Evolutionary conservation across 30 jellyfish, hydroid and myxozoan genomes (phyloP).

Genomic region (Hydractinia echinata): DNA sequence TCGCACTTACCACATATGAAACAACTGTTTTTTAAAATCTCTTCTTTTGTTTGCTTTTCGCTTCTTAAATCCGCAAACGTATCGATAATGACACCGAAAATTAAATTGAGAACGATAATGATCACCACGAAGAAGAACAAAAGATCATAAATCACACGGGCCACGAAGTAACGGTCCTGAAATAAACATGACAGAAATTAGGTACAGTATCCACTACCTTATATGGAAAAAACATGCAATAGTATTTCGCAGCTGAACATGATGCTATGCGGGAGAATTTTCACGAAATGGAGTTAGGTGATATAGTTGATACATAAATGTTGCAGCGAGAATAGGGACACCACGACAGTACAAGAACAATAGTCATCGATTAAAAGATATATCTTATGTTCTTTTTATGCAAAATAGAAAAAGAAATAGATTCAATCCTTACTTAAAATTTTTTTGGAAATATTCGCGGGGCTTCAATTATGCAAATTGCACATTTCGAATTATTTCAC

Average conservation of each 20-base stretch:
- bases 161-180: slow-evolving; percentile 73
- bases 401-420: too few species aligned
- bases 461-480: too few species aligned
- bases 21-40: slow-evolving; percentile 80
- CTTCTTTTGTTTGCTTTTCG: slow-evolving; percentile 92
- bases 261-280: too few species aligned
- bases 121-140: slow-evolving; percentile 89
- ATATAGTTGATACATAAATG: not conserved
- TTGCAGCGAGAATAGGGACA: too few species aligned
- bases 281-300: not conserved
- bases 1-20: slow-evolving; percentile 83
- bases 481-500: too few species aligned
- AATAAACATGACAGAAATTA: not conserved
- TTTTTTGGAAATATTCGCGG: too few species aligned
- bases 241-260: not conserved
- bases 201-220: not conserved
- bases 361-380: too few species aligned
- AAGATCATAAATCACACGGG: slow-evolving; percentile 86
- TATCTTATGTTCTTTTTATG: too few species aligned
- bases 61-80: slow-evolving; percentile 98
- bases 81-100: slow-evolving; percentile 98
- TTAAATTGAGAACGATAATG: slow-evolving; percentile 85
- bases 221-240: not conserved
- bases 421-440: too few species aligned
- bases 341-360: too few species aligned